These are phyloP conservation scores for Caloenas nicobarica DNA, from an alignment of 2,113 vertebrate species.

Conservation along the genomic window DNA sequence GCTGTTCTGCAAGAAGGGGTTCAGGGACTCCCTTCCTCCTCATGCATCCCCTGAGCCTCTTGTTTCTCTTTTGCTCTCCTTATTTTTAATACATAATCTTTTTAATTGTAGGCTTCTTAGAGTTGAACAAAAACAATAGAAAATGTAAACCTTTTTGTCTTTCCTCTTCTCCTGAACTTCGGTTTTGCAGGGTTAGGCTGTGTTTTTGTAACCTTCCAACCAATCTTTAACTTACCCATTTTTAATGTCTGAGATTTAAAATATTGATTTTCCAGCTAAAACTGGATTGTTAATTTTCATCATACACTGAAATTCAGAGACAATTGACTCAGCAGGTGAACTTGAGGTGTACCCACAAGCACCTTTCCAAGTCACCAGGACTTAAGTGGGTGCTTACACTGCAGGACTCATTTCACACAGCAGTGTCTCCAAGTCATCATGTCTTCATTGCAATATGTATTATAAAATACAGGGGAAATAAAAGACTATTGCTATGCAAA, in stretches of 20 bases:
- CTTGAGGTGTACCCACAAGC: not conserved
- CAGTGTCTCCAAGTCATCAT: not conserved
- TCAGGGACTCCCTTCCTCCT: not conserved
- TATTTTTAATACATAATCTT: not conserved
- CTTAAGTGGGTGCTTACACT: not conserved
- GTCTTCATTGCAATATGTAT: rapidly evolving
- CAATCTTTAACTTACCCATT: not conserved
- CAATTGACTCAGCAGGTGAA: not conserved
- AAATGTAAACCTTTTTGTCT: not conserved
- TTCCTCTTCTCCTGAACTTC: not conserved
- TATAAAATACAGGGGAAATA: not conserved
- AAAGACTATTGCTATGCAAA: not conserved
- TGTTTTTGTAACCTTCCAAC: not conserved
- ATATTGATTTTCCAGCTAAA: not conserved
- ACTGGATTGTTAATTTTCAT: not conserved
- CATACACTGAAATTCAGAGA: not conserved
- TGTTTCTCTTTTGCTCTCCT: not conserved
- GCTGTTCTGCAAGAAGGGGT: not conserved
- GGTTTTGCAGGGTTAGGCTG: not conserved
- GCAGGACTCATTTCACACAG: not conserved
- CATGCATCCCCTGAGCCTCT: rapidly evolving
- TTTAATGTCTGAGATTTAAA: not conserved
- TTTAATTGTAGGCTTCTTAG: not conserved
- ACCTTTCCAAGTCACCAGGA: not conserved
- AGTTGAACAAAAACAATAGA: not conserved